Conservation (phyloP, 2,113 vertebrate genomes). For the Hiodon alosoides region DNA sequence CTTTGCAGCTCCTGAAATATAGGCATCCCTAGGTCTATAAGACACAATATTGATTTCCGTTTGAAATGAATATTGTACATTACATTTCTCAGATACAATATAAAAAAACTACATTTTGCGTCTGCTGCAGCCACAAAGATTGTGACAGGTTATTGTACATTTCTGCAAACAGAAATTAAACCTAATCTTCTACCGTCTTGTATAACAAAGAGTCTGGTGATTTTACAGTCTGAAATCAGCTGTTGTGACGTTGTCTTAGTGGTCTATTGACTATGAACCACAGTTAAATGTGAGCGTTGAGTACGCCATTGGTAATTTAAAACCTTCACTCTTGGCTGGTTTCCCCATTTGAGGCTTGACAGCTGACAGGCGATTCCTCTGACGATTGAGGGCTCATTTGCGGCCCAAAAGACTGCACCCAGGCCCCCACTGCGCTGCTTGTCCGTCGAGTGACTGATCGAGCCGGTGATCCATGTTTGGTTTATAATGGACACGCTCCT, state of each 20-base stretch:
- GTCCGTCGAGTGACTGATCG: too few species aligned
- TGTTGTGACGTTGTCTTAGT: not conserved
- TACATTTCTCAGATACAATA: constrained; percentile 28
- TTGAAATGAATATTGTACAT: constrained; percentile 26
- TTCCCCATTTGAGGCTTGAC: not conserved
- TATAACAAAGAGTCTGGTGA: not conserved
- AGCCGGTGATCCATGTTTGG: too few species aligned
- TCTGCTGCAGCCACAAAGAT: constrained; percentile 26
- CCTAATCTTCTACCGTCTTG: not conserved
- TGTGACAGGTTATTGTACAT: not conserved
- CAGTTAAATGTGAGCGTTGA: too few species aligned
- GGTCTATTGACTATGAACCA: not conserved
- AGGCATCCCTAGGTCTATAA: constrained; percentile 60
- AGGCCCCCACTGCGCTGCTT: too few species aligned
- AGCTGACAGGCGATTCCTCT: too few species aligned
- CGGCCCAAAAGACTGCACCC: too few species aligned
- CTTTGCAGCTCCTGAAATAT: constrained; percentile 51
- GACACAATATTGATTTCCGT: constrained; percentile 56
- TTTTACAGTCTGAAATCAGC: not conserved
- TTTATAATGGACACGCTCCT: too few species aligned
- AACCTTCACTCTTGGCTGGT: not conserved
- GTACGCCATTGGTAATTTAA: too few species aligned
- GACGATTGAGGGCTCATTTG: too few species aligned
- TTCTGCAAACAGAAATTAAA: not conserved
- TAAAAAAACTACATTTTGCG: constrained; percentile 45